Evolutionary conservation across 2,797 vertebrate species (phyloP).

Genomic region (Urosaurus nigricauda): DNA sequence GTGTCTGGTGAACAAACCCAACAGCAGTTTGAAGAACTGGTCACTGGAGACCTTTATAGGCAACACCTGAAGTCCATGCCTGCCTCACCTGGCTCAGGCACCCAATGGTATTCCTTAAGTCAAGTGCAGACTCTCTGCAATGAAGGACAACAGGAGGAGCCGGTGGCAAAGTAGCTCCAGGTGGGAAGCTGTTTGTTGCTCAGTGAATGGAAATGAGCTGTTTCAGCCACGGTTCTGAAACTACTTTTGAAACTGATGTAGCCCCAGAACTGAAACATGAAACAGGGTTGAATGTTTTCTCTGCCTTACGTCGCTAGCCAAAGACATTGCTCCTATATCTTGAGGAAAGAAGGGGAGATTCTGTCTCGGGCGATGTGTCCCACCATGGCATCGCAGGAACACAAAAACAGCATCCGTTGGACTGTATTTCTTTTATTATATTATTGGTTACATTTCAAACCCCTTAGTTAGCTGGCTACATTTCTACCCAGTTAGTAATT

Average conservation of each 20-base stretch:
- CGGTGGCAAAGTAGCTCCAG: no score
- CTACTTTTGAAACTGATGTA: neutral
- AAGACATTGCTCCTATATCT: neutral
- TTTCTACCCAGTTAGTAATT: no score
- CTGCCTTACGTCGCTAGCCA: neutral
- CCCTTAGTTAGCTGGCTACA: no score
- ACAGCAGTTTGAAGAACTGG: accelerated
- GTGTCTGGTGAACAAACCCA: neutral
- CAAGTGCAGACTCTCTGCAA: neutral
- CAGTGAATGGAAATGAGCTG: neutral
- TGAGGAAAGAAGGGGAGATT: neutral
- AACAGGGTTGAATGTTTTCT: neutral
- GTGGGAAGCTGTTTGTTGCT: neutral
- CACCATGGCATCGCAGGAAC: neutral
- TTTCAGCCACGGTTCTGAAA: neutral
- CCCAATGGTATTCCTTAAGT: conserved; percentile 45
- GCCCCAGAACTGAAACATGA: neutral
- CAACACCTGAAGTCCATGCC: accelerated
- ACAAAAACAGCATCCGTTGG: no score
- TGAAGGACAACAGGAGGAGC: neutral
- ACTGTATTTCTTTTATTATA: no score
- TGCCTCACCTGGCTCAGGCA: neutral
- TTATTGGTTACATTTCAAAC: no score
- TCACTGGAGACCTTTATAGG: conserved; percentile 48
- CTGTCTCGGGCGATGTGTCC: no score